Evolutionary conservation across 2,888 invertebrate species (phyloP).

Genomic region (Agelastica alni): DNA sequence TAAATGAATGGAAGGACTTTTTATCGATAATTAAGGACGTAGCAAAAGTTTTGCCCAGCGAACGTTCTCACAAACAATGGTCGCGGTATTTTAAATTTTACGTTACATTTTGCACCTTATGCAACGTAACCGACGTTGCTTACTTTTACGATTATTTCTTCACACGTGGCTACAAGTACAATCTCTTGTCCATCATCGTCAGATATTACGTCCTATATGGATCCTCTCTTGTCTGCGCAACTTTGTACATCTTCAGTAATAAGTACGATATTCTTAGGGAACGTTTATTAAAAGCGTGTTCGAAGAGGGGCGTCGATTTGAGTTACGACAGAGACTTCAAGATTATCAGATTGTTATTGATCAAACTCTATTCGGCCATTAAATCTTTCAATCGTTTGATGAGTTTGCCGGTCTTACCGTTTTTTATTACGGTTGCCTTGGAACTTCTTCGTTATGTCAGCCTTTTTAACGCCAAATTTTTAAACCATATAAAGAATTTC

Average conservation of each 20-base stretch:
- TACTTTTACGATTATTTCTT: neutral
- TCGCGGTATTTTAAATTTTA: neutral
- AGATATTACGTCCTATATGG: neutral
- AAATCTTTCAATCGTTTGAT: neutral
- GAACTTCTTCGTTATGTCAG: neutral
- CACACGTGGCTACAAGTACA: neutral
- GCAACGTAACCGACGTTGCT: neutral
- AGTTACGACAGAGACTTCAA: neutral
- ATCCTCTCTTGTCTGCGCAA: neutral
- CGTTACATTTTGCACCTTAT: neutral
- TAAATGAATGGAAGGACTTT: neutral
- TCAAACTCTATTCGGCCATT: neutral
- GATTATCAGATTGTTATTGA: neutral
- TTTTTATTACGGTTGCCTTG: neutral
- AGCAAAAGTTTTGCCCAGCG: neutral
- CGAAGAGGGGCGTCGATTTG: neutral
- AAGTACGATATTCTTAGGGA: neutral
- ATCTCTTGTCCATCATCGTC: neutral
- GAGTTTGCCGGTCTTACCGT: neutral
- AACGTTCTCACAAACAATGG: too few relatives aligned
- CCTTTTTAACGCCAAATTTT: too few relatives aligned
- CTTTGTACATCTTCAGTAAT: neutral
- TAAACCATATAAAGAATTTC: too few relatives aligned
- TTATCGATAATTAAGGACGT: neutral
- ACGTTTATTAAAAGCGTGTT: neutral